These are phyloP conservation scores for Nasua narica DNA, from an alignment of 2,797 vertebrate species.

Conservation along the genomic window DNA sequence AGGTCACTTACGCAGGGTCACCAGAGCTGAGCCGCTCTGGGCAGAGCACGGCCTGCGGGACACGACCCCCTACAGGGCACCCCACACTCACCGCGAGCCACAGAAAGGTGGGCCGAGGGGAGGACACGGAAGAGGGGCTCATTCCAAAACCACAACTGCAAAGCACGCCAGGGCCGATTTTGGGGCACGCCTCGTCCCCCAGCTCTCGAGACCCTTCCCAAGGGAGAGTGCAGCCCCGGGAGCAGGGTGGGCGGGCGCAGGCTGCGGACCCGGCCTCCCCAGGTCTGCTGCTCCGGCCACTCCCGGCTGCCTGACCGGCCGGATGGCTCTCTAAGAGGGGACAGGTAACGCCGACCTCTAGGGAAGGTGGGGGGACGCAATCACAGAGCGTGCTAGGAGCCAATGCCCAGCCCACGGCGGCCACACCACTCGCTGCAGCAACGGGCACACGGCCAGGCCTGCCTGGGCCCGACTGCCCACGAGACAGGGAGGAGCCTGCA, in stretches of 20 bases:
- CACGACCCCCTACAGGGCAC: fast-evolving
- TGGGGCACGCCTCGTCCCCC: fast-evolving
- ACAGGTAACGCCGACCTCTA: fast-evolving
- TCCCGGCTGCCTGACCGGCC: fast-evolving
- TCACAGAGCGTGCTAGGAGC: fast-evolving
- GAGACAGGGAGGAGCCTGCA: neutral
- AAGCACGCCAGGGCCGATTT: neutral
- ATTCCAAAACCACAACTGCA: fast-evolving
- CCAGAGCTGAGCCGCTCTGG: fast-evolving
- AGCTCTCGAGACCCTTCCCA: fast-evolving
- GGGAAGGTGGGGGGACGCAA: neutral
- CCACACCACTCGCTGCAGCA: fast-evolving
- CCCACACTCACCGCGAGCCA: neutral
- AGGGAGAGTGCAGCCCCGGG: neutral
- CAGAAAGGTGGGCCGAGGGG: neutral
- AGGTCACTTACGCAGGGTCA: neutral
- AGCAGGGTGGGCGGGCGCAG: fast-evolving
- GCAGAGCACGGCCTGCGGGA: neutral
- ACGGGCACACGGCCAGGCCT: neutral
- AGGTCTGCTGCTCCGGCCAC: fast-evolving
- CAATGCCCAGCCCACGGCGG: fast-evolving
- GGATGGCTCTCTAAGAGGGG: neutral
- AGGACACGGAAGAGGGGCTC: too few relatives aligned
- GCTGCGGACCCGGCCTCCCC: fast-evolving
- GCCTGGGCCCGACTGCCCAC: neutral